Evolutionary conservation across 1,140 invertebrate genomes (phyloP), one percentile per base, ranked within the genome.

Genomic region (Drosophila varians): DNA sequence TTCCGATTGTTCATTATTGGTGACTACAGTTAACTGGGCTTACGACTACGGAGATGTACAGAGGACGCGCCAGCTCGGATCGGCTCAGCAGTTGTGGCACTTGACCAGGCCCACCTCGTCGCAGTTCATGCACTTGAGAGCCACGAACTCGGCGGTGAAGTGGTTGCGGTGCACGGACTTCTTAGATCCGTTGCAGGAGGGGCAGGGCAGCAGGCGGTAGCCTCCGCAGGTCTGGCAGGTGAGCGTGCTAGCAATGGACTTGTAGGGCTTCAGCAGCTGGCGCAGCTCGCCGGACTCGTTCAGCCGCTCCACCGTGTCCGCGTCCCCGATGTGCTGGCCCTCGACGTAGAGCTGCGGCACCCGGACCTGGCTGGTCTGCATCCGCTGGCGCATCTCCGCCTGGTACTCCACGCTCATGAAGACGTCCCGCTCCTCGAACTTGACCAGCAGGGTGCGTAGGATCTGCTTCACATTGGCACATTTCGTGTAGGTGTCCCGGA

Each of bases 121-220:
- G 92, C 98, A 99, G 89, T 97, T 96, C 95, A 98, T 98, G 92
- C 98, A 99, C 76, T 98, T 97, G 23, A 99, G 93, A 1, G 97
- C 96, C 42, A 97, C 95, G 90, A 98, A 97, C 92, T 98, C 97
- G 16, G 96, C 95, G 0, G 97, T 98, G 91, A 98, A 99, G 84
- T 98, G 95, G 92, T 99, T 98, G 74, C 97, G 93, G 89, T 98
- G 96, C 2, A 97, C 94, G 6, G 97, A 98, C 92, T 98, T 98
- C 93, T 99, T 99, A 90, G 97, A 98, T 6, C 98, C 98, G 84
- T 97, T 97, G 93, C 98, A 99, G 40, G 96, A 94, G 5, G 94
- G 93, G 91, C 98, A 99, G 0, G 97, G 96, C 28, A 98, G 93
- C 48, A 97, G 94, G 42, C 97, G 93, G 92, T 97, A 98, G 1